A percentile compares a stretch with the other conserved stretches of the same genome.
Conservation (phyloP, 2,888 invertebrate genomes). For the Notodonta ziczac region DNA sequence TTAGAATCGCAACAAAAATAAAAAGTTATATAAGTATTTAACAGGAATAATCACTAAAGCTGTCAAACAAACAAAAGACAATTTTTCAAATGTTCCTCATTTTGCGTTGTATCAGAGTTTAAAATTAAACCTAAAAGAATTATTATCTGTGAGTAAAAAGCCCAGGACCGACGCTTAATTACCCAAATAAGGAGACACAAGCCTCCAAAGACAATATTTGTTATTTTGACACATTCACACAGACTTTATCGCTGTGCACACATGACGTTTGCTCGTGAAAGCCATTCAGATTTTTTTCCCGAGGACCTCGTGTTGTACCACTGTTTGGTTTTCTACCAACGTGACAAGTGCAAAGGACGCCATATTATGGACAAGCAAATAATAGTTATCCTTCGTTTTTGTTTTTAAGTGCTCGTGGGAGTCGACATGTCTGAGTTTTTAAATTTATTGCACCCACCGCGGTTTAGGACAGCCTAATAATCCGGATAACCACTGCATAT, state of each 20-base stretch:
- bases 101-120: too few species aligned
- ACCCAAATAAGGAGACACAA: constrained; percentile 58
- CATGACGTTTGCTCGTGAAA: constrained; percentile 80
- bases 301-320: constrained; percentile 59
- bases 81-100: too few species aligned
- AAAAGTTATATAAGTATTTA: not conserved
- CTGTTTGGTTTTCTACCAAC: constrained; percentile 80
- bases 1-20: not conserved
- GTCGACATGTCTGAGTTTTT: constrained; percentile 45
- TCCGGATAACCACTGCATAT: constrained; percentile 37
- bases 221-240: constrained; percentile 85
- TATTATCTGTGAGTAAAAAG: not conserved
- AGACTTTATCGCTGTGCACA: constrained; percentile 79
- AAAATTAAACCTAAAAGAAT: not conserved
- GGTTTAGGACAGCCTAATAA: constrained; percentile 42
- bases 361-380: constrained; percentile 71
- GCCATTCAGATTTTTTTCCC: constrained; percentile 75
- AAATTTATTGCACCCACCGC: constrained; percentile 56
- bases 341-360: constrained; percentile 81
- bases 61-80: too few species aligned
- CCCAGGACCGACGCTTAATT: constrained; percentile 58
- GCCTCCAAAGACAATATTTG: constrained; percentile 77
- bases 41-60: too few species aligned
- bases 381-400: constrained; percentile 68
- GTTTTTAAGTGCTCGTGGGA: constrained; percentile 61